Percentiles rank a stretch among this genome's conserved stretches.
Conservation (phyloP, 2,113 vertebrate genomes). For the Sitta europaea region DNA sequence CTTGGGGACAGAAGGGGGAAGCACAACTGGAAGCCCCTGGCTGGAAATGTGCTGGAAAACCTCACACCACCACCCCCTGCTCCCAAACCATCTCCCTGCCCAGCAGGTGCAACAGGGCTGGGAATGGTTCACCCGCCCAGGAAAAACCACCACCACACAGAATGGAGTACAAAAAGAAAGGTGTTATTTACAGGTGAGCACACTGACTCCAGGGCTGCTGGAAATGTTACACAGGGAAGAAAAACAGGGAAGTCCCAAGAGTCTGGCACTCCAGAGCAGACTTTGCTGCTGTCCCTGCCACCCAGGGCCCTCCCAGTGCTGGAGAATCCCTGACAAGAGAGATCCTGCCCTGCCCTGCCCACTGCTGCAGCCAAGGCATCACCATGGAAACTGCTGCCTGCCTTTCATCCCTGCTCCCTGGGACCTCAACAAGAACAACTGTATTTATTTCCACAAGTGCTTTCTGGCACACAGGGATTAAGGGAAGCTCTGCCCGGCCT, state of each 20-base stretch:
- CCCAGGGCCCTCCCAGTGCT: accelerated
- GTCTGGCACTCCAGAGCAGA: background rate
- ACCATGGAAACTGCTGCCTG: background rate
- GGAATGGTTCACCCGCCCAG: accelerated
- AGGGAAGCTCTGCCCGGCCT: background rate
- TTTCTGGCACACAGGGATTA: background rate
- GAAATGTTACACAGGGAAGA: background rate
- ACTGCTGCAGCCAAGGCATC: background rate
- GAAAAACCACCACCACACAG: background rate
- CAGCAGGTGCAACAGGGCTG: background rate
- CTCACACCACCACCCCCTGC: accelerated
- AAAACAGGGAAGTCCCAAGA: background rate
- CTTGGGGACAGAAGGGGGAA: background rate
- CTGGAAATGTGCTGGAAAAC: background rate
- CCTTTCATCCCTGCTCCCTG: background rate
- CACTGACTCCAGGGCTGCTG: background rate
- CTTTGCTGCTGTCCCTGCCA: accelerated
- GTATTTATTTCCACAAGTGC: background rate
- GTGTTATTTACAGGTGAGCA: slow-evolving; percentile 14
- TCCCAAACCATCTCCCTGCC: background rate
- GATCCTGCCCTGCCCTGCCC: background rate
- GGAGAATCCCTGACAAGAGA: background rate
- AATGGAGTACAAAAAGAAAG: background rate
- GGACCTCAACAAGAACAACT: background rate
- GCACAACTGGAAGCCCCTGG: background rate